Base-by-base conservation (phyloP, 2,113 vertebrate genomes). In the Ibidorhyncha struthersii region DNA sequence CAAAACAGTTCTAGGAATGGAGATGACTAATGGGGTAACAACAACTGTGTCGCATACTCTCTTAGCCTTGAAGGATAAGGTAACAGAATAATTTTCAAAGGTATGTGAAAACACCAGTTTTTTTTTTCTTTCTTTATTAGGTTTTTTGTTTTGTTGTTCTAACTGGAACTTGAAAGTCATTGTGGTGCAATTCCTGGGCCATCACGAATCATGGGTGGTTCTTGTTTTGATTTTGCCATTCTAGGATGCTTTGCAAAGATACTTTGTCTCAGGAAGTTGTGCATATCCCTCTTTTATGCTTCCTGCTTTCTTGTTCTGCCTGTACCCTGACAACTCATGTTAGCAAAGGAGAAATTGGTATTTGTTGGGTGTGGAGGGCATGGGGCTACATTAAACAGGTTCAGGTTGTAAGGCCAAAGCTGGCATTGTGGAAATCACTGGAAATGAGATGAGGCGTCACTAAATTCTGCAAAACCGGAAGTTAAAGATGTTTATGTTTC, bases 71-170 rank as follows among this genome's bases (percentile, higher is more conserved):
- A 93, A 79, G 47, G 32, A 43, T 55, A 86, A 86, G 6, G 55
- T 29, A 96, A 74, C 15, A 66, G 10, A 86, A 22, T 22, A 43
- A 52, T 89, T 79, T 93, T 86, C 40, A 82, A 65, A 93, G 26
- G 3, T 41, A 14, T n/a, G 11, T 23, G 43, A 89, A 70, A 83
- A 8, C 8, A 21, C 11, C 12, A 36, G 23, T 20, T 3, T n/a
- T 9, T 34, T 34, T 36, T 40, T 15, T 23, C 8, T 25, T 26
- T 19, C 19, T 63, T 77, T 82, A n/a, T 29, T 25, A 3, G 36
- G 4, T 4, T 70, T 91, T 69, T 40, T 5, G 41, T 78, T 81
- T 50, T 59, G 15, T 36, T 90, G 19, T 30, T 77, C 10, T 74
- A 36, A 61, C 22, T 71, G 30, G 17, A 82, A 62, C n/a, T 66